phyloP scores from a whole-genome alignment of 2,797 vertebrate species.

The Apogon hyalosoma region DNA sequence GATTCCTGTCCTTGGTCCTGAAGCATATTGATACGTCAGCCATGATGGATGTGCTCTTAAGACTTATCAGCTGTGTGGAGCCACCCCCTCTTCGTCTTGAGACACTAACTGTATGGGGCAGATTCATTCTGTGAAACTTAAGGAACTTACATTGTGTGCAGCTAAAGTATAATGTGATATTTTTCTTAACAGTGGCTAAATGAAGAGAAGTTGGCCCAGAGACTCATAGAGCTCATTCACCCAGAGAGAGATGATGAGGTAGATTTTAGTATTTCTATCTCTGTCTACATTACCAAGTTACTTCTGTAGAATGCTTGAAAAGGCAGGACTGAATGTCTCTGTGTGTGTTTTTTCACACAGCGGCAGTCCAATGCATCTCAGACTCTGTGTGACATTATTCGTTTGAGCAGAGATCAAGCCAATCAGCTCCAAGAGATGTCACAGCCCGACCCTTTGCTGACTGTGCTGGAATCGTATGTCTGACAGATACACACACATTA shows the following conservation, averaged over 20 bases:
- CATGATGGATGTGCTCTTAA: constrained; percentile 97
- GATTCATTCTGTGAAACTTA: neutral
- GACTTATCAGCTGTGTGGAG: constrained; percentile 97
- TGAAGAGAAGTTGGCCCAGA: constrained; percentile 92
- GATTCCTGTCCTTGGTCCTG: constrained; percentile 91
- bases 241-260: constrained; percentile 94
- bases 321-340: neutral
- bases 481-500: neutral
- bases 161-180: constrained; percentile 9
- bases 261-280: constrained; percentile 36
- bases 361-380: constrained; percentile 96
- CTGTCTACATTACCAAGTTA: neutral
- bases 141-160: neutral
- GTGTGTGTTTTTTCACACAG: constrained; percentile 57
- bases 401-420: constrained; percentile 96
- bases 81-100: constrained; percentile 91
- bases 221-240: constrained; percentile 93
- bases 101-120: constrained; percentile 89
- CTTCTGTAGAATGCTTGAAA: neutral
- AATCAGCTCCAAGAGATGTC: constrained; percentile 91
- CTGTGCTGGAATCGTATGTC: constrained; percentile 95
- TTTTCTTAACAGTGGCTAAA: constrained; percentile 91
- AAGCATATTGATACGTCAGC: constrained; percentile 96
- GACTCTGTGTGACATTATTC: constrained; percentile 95
- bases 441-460: constrained; percentile 92